A percentile compares a stretch with the other conserved stretches of the same genome.
phyloP scores from a whole-genome alignment of 2,113 vertebrate species.

The Psilopogon haemacephalus region DNA sequence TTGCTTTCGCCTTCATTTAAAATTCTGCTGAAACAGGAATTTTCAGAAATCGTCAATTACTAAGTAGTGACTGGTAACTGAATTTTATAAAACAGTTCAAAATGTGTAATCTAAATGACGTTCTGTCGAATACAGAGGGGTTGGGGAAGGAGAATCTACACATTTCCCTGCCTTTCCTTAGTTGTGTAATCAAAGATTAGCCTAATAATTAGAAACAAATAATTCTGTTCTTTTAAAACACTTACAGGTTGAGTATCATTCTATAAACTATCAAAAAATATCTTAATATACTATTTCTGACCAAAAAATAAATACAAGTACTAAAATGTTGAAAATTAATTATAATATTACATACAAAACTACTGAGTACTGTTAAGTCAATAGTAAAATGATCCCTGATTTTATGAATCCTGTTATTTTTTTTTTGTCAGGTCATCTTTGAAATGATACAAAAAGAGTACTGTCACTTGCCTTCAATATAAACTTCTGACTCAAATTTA shows the following conservation, averaged over 20 bases:
- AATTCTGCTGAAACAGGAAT: conserved; percentile 80
- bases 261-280: conserved; percentile 87
- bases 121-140: conserved; percentile 72
- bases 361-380: conserved; percentile 83
- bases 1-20: conserved; percentile 81
- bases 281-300: conserved; percentile 85
- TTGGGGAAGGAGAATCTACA: conserved; percentile 74
- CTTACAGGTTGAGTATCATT: conserved; percentile 79
- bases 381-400: conserved; percentile 88
- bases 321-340: conserved; percentile 85
- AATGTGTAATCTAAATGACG: conserved; percentile 75
- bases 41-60: conserved; percentile 77
- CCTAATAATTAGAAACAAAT: conserved; percentile 79
- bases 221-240: conserved; percentile 78
- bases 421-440: conserved; percentile 84
- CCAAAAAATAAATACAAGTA: conserved; percentile 85
- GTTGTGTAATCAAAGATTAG: conserved; percentile 77
- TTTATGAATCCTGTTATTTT: conserved; percentile 78
- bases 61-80: conserved; percentile 77
- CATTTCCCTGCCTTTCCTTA: conserved; percentile 82
- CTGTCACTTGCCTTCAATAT: conserved; percentile 76
- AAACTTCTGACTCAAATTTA: conserved; percentile 76
- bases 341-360: conserved; percentile 85
- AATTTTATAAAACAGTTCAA: conserved; percentile 80
- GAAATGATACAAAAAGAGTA: conserved; percentile 80